Evolutionary conservation across 1,140 invertebrate species (phyloP), one percentile per base, ranked within the genome.

Genomic region (Drosophila sulfurigaster): DNA sequence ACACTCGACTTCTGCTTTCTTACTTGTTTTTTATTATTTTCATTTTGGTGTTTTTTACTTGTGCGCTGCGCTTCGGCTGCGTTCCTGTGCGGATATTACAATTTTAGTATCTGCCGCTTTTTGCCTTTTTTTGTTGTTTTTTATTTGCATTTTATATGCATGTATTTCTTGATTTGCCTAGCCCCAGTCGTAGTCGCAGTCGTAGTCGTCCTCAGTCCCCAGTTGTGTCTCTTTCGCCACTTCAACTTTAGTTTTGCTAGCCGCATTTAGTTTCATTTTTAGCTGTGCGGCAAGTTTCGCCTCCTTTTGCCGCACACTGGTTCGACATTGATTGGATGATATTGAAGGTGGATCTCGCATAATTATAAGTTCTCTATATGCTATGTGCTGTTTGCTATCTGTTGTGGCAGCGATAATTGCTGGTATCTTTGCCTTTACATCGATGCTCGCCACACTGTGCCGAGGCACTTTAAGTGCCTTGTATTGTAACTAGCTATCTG

Each of bases 91-190:
- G 83, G 81, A 89, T 89, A 88, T 88, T 88, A 88, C 83, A 89
- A 88, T 88, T 88, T 88, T 88, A 88, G 83, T 88, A 88, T 88
- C 85, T 89, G 85, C 72, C 76, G 76, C 78, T 79, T 89, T 87
- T 25, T 25, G 3, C 0, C 20, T 4, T 25, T 25, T 25, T 25
- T 25, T 25, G 3, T 25, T 4, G 3, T 25, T 25, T 25, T 88
- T 88, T 88, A 88, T 88, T 88, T 88, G 83, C 83, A 88, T 88
- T 89, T 88, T 88, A 83, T 88, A 87, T 87, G 83, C 85, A 87
- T 88, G 83, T 87, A 77, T 73, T 68, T 78, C 67, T 67, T 63
- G 57, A 68, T 74, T 60, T 69, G 32, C 49, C 48, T 60, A 58
- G 52, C 35, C 71, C 1, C 10, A 41, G 54, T 43, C 7, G 10